Percentiles rank a stretch among this genome's conserved stretches.
Evolutionary conservation across 2,797 vertebrate genomes (phyloP).

Genomic region (Yasuhikotakia modesta): DNA sequence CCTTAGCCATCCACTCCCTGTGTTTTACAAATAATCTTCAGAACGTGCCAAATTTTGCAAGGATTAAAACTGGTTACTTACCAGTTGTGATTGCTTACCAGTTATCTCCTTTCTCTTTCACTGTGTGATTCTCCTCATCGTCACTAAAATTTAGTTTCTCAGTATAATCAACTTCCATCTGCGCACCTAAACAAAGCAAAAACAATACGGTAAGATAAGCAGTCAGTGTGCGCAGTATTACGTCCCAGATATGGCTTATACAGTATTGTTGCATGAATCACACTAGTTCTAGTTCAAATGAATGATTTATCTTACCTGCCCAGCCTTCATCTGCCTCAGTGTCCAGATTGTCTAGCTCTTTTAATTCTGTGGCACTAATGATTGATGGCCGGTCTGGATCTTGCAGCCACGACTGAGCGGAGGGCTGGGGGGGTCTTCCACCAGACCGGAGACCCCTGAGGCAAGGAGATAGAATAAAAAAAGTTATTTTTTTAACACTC

Average conservation of each 20-base stretch:
- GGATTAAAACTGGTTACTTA: slow-evolving; percentile 62
- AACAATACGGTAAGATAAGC: background rate
- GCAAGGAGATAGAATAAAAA: slow-evolving; percentile 1
- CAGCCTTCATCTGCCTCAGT: slow-evolving; percentile 96
- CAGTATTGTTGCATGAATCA: background rate
- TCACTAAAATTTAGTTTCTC: slow-evolving; percentile 99
- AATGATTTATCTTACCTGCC: slow-evolving; percentile 83
- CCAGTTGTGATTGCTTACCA: slow-evolving; percentile 86
- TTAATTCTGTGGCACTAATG: slow-evolving; percentile 94
- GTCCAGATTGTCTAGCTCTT: slow-evolving; percentile 96
- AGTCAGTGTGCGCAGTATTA: background rate
- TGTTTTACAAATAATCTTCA: slow-evolving; percentile 34
- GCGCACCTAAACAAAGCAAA: slow-evolving; percentile 81
- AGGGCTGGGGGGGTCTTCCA: slow-evolving; percentile 75
- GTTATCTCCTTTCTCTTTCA: slow-evolving; percentile 87
- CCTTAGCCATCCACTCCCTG: slow-evolving; percentile 85
- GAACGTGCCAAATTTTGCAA: background rate
- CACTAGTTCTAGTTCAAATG: background rate
- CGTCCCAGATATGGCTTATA: background rate
- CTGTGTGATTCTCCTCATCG: slow-evolving; percentile 92
- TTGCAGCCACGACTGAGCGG: slow-evolving; percentile 83
- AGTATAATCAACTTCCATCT: slow-evolving; percentile 98
- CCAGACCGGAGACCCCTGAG: slow-evolving; percentile 78
- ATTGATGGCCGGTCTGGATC: slow-evolving; percentile 94
- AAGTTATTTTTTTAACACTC: background rate